These are phyloP conservation scores for Mesorhabditis spiculigera DNA, from an alignment of 2,888 invertebrate genomes.

Conservation along the genomic window DNA sequence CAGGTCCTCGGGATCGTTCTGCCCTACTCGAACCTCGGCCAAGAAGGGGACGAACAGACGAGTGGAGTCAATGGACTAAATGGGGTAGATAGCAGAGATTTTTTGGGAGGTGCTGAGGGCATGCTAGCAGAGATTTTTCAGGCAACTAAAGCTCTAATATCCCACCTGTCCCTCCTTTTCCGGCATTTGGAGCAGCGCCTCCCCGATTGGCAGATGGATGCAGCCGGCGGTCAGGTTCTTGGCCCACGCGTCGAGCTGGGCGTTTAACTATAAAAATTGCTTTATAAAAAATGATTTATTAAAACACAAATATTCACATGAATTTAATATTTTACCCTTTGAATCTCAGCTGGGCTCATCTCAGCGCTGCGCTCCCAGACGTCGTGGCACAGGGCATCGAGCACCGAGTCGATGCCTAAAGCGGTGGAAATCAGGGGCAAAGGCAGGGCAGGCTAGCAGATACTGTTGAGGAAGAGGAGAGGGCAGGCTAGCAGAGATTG, in stretches of 20 bases:
- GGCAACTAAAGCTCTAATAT: background rate
- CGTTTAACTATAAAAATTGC: slow-evolving; percentile 9
- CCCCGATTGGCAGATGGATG: slow-evolving; percentile 54
- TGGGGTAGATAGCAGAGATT: too few relatives aligned
- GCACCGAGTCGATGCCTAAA: slow-evolving; percentile 30
- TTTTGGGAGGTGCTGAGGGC: too few relatives aligned
- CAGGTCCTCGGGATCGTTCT: slow-evolving; percentile 13
- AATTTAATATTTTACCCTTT: background rate
- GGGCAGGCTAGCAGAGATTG: too few relatives aligned
- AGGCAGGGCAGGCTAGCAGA: too few relatives aligned
- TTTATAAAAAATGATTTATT: background rate
- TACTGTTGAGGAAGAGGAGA: too few relatives aligned
- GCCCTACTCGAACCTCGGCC: slow-evolving; percentile 41
- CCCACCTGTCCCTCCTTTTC: slow-evolving; percentile 24
- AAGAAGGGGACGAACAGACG: slow-evolving; percentile 56
- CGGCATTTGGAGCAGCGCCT: slow-evolving; percentile 51
- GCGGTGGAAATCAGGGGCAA: too few relatives aligned
- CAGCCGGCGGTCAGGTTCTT: slow-evolving; percentile 12
- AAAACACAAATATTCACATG: background rate
- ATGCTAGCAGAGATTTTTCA: too few relatives aligned
- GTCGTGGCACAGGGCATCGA: slow-evolving; percentile 34
- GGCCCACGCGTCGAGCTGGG: slow-evolving; percentile 25
- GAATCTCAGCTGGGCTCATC: slow-evolving; percentile 23
- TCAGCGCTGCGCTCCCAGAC: slow-evolving; percentile 39
- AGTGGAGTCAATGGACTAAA: slow-evolving; percentile 13